These are phyloP conservation scores for Scolopax bukidnonensis DNA, from an alignment of 2,797 vertebrate genomes.

Conservation along the genomic window DNA sequence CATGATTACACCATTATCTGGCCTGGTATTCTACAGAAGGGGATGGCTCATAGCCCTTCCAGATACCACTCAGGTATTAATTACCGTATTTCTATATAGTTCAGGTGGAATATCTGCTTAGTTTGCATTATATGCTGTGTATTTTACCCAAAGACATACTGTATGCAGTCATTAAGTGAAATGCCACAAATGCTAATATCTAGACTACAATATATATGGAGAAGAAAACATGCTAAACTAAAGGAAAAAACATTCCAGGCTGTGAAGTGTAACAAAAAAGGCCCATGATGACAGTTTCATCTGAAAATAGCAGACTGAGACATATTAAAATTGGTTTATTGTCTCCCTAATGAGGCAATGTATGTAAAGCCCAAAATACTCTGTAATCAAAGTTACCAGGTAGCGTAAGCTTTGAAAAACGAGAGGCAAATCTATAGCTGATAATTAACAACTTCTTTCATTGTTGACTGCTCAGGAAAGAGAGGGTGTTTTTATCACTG, in stretches of 20 bases:
- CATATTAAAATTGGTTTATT: conserved; percentile 69
- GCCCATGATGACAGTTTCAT: conserved; percentile 64
- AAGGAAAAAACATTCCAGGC: conserved; percentile 57
- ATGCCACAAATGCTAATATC: conserved; percentile 22
- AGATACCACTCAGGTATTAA: background rate
- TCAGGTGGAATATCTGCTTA: background rate
- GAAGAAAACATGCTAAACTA: conserved; percentile 23
- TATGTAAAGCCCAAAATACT: conserved; percentile 56
- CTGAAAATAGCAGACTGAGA: conserved; percentile 62
- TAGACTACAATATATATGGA: background rate
- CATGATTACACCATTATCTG: background rate
- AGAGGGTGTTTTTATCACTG: background rate
- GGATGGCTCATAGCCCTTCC: background rate
- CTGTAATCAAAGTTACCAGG: conserved; percentile 61
- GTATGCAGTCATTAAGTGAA: background rate
- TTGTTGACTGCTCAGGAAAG: background rate
- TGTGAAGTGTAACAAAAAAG: conserved; percentile 70
- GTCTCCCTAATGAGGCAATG: conserved; percentile 63
- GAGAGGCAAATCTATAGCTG: conserved; percentile 15
- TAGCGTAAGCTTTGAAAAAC: conserved; percentile 37
- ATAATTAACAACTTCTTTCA: conserved; percentile 53
- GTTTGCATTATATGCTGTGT: background rate
- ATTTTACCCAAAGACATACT: conserved; percentile 20
- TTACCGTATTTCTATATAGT: background rate
- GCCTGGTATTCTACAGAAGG: background rate